Evolutionary conservation across 1,140 invertebrate species (phyloP).

Genomic region (Meloidogyne floridensis): DNA sequence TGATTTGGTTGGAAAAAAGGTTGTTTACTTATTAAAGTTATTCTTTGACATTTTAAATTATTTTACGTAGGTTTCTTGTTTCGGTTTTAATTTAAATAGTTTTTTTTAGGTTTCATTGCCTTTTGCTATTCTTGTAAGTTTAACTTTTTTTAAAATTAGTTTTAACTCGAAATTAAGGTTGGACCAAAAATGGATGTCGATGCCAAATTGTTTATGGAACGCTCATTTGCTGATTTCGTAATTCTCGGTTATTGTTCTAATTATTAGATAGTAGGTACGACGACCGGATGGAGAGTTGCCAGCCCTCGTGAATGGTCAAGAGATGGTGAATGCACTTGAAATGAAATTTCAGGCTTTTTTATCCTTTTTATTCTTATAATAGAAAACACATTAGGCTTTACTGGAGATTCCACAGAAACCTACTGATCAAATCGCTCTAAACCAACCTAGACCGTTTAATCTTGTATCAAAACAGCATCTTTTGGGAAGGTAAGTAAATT

Average conservation of each 20-base stretch:
- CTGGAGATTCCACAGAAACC: slow-evolving; percentile 64
- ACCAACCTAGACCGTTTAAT: slow-evolving; percentile 54
- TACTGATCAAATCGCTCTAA: slow-evolving; percentile 56
- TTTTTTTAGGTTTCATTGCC: slow-evolving; percentile 56
- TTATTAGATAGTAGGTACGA: slow-evolving; percentile 33
- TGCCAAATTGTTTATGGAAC: slow-evolving; percentile 64
- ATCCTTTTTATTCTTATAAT: not conserved
- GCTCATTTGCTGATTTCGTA: slow-evolving; percentile 63
- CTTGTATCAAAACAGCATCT: slow-evolving; percentile 13
- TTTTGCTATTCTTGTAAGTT: slow-evolving; percentile 57
- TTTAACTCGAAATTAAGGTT: slow-evolving; percentile 17
- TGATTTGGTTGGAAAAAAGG: slow-evolving; percentile 61
- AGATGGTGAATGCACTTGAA: slow-evolving; percentile 63
- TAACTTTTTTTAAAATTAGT: not conserved
- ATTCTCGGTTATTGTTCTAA: not conserved
- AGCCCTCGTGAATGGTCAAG: slow-evolving; percentile 46
- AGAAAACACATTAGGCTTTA: slow-evolving; percentile 43
- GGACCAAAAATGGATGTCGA: slow-evolving; percentile 65
- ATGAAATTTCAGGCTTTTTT: slow-evolving; percentile 63
- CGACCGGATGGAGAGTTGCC: slow-evolving; percentile 58
- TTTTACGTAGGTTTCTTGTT: too few relatives aligned
- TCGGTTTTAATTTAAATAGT: too few relatives aligned
- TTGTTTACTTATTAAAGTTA: not conserved
- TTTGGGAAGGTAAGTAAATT: not conserved
- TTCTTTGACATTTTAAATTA: too few relatives aligned